These are phyloP conservation scores for Erebia aethiops DNA, from an alignment of 2,888 invertebrate genomes.

Conservation along the genomic window DNA sequence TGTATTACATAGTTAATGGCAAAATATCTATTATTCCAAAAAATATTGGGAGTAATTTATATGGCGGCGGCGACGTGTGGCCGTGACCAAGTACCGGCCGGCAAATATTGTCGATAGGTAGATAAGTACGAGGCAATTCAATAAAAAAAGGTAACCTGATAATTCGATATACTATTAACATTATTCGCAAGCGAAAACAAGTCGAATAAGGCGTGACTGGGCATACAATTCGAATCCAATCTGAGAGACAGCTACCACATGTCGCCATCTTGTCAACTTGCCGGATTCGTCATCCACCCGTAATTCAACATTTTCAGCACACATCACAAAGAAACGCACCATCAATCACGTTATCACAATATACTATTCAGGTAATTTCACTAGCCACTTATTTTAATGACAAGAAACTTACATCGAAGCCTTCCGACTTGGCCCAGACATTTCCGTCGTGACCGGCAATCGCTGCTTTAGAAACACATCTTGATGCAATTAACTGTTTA, in stretches of 20 bases:
- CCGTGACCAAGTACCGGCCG: constrained; percentile 49
- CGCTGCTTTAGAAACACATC: constrained; percentile 96
- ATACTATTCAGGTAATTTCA: constrained; percentile 44
- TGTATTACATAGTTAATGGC: not conserved
- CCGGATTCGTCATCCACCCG: constrained; percentile 72
- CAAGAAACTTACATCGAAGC: constrained; percentile 93
- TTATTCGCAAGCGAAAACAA: constrained; percentile 11
- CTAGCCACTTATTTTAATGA: constrained; percentile 57
- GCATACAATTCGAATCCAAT: constrained; percentile 49
- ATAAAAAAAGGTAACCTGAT: not conserved
- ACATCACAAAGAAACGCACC: constrained; percentile 48
- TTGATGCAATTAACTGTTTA: constrained; percentile 97
- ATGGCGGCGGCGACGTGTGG: constrained; percentile 44
- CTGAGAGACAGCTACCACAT: constrained; percentile 70
- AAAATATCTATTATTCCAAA: not conserved
- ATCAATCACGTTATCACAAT: constrained; percentile 34
- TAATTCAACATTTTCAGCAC: constrained; percentile 37
- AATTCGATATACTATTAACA: not conserved
- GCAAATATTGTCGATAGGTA: constrained; percentile 32
- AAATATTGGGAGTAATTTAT: constrained; percentile 3
- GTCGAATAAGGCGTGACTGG: not conserved
- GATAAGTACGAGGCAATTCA: not conserved
- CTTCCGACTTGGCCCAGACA: constrained; percentile 96
- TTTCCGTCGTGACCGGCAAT: constrained; percentile 98
- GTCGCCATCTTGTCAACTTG: constrained; percentile 82